phyloP scores from a whole-genome alignment of 2,113 vertebrate genomes.

The Mastomys coucha region DNA sequence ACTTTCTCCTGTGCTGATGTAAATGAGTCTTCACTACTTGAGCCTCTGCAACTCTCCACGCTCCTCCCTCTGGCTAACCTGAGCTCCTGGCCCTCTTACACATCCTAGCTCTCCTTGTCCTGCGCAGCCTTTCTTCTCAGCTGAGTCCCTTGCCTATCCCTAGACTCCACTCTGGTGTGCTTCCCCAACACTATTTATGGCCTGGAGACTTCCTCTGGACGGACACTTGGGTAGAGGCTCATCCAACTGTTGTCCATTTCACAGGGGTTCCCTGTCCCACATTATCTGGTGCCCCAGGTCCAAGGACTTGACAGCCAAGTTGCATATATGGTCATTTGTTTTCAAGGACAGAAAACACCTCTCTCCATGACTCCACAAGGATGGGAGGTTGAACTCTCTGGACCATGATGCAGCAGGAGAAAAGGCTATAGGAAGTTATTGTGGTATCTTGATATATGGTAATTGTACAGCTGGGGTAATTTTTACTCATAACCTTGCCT shows the following conservation, averaged over 20 bases:
- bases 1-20: not conserved
- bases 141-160: not conserved
- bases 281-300: not conserved
- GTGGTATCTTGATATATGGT: not conserved
- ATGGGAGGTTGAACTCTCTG: not conserved
- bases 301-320: not conserved
- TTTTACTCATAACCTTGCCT: not conserved
- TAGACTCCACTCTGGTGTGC: not conserved
- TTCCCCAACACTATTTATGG: not conserved
- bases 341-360: not conserved
- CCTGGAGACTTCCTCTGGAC: not conserved
- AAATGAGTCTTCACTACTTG: not conserved
- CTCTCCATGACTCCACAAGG: not conserved
- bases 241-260: not conserved
- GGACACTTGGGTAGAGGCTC: not conserved
- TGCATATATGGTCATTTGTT: not conserved
- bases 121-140: not conserved
- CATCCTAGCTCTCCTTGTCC: not conserved
- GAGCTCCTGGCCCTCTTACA: not conserved
- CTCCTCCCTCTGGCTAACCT: not conserved
- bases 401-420: not conserved
- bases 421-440: not conserved
- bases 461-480: not conserved
- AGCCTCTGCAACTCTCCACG: not conserved
- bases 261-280: not conserved